Conservation (phyloP, 2,797 vertebrate species). For the Muscicapa striata region DNA sequence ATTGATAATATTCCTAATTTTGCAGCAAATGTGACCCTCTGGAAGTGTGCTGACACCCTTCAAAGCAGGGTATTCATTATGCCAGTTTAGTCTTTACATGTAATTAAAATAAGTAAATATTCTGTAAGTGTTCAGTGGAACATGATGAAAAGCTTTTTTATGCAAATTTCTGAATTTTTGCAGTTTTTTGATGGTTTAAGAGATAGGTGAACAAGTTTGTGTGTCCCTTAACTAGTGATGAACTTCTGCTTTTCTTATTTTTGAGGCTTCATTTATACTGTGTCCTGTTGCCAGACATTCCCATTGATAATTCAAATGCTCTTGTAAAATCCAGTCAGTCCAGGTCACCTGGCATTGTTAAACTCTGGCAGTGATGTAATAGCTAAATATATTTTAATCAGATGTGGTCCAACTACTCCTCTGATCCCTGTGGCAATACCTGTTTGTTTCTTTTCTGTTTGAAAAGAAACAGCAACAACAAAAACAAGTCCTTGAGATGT, state of each 20-base stretch:
- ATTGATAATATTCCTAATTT: not conserved
- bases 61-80: not conserved
- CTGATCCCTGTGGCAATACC: not conserved
- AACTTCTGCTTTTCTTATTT: not conserved
- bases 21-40: not conserved
- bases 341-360: not conserved
- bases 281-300: not conserved
- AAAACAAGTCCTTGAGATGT: not conserved
- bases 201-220: not conserved
- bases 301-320: not conserved
- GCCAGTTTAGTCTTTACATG: not conserved
- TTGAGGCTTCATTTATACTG: not conserved
- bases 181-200: not conserved
- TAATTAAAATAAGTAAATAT: not conserved
- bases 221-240: not conserved
- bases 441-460: not conserved
- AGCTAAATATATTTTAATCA: not conserved
- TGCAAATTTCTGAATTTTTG: not conserved
- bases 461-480: not conserved
- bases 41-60: not conserved
- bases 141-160: not conserved
- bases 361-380: not conserved
- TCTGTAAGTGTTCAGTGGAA: not conserved
- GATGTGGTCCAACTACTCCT: not conserved
- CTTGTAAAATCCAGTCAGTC: not conserved